Conservation (phyloP, 2,888 invertebrate genomes). For the Plemyria rubiginata region DNA sequence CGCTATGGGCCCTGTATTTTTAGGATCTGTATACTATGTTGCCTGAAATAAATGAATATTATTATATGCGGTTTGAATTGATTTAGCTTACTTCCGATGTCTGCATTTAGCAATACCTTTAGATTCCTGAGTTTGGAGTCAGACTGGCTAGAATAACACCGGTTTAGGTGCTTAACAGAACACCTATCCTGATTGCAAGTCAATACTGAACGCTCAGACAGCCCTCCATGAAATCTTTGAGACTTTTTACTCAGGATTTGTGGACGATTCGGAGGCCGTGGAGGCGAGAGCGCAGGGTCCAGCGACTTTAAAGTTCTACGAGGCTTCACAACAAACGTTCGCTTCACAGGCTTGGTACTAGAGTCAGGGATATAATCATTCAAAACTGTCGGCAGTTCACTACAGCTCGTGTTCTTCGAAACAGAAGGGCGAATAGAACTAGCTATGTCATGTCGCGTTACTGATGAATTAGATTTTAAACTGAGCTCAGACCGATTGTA, state of each 20-base stretch:
- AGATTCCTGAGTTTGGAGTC: conserved; percentile 68
- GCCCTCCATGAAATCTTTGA: conserved; percentile 45
- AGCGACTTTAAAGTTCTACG: conserved; percentile 69
- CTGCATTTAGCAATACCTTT: conserved; percentile 62
- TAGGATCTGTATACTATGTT: too few relatives aligned
- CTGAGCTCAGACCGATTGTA: conserved; percentile 53
- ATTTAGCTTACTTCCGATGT: too few relatives aligned
- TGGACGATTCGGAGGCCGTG: conserved; percentile 44
- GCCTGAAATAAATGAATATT: too few relatives aligned
- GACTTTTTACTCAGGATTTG: conserved; percentile 42
- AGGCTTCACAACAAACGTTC: conserved; percentile 65
- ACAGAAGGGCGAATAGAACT: conserved; percentile 59
- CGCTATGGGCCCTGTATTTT: too few relatives aligned
- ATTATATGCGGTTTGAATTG: not conserved
- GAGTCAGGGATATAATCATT: conserved; percentile 63
- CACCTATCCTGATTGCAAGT: conserved; percentile 50
- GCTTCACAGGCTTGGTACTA: conserved; percentile 47
- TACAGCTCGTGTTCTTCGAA: conserved; percentile 63
- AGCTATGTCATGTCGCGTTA: conserved; percentile 65
- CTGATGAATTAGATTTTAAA: conserved; percentile 58
- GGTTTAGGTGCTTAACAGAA: conserved; percentile 58
- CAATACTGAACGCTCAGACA: conserved; percentile 61
- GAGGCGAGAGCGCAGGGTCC: conserved; percentile 61
- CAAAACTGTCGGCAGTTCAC: conserved; percentile 70
- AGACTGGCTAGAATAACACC: conserved; percentile 67